Evolutionary conservation across 2,797 vertebrate species (phyloP).

Genomic region (Graptemys geographica): DNA sequence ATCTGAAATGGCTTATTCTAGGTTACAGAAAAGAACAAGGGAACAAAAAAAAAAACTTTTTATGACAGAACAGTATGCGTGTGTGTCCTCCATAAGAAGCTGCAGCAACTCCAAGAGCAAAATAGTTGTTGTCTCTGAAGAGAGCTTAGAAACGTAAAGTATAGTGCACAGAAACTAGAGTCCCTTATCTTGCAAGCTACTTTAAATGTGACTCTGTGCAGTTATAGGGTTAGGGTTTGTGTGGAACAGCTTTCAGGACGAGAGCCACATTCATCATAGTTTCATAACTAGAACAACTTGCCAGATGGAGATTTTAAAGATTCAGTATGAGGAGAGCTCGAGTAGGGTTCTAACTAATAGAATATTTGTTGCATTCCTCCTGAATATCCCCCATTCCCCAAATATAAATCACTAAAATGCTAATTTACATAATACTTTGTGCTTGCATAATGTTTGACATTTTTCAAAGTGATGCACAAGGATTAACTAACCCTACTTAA

Average conservation of each 20-base stretch:
- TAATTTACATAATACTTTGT: neutral
- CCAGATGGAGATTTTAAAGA: neutral
- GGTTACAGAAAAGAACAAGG: neutral
- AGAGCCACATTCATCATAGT: neutral
- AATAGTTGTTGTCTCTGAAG: neutral
- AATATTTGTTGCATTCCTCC: neutral
- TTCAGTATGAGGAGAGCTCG: neutral
- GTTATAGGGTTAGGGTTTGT: neutral
- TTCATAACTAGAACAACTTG: neutral
- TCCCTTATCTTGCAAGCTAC: neutral
- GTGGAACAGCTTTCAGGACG: neutral
- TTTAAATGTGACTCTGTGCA: neutral
- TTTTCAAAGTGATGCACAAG: neutral
- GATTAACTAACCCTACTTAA: neutral
- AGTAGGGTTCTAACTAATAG: neutral
- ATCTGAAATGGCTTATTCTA: neutral
- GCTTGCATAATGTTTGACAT: neutral
- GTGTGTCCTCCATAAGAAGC: neutral
- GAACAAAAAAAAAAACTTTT: neutral
- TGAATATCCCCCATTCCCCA: neutral
- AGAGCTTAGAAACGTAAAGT: rapidly evolving
- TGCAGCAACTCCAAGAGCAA: neutral
- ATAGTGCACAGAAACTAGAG: neutral
- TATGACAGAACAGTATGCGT: rapidly evolving
- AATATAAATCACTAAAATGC: neutral